Percentiles rank a stretch among this genome's conserved stretches.
phyloP scores from a whole-genome alignment of 1,140 invertebrate genomes.

The Drosophila parabipectinata region DNA sequence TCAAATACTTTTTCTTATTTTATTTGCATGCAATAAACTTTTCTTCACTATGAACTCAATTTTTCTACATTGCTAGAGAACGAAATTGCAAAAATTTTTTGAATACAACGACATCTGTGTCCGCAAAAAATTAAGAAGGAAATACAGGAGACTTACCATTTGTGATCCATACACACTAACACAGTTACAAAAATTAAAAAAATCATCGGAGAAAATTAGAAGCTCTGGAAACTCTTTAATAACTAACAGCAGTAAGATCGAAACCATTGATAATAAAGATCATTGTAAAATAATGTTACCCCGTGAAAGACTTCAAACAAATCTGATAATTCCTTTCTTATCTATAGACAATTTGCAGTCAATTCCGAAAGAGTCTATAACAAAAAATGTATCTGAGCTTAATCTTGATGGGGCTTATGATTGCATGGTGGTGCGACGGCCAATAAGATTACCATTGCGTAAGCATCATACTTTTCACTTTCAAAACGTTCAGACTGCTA shows the following conservation, averaged over 20 bases:
- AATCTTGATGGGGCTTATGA: constrained; percentile 54
- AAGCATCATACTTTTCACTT: constrained; percentile 89
- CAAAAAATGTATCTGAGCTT: not conserved
- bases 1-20: not conserved
- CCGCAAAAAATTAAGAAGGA: constrained; percentile 47
- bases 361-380: constrained; percentile 26
- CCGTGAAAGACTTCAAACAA: constrained; percentile 45
- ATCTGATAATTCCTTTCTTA: too few relatives aligned
- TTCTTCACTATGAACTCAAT: not conserved
- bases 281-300: constrained; percentile 76
- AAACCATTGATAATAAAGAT: constrained; percentile 26
- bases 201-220: constrained; percentile 49
- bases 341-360: not conserved
- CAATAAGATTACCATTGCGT: constrained; percentile 86
- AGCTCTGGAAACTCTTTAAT: constrained; percentile 19
- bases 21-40: not conserved
- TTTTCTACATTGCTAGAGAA: constrained; percentile 66
- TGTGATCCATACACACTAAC: constrained; percentile 76
- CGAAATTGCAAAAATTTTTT: constrained; percentile 17
- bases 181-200: constrained; percentile 17
- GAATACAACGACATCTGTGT: constrained; percentile 29
- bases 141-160: constrained; percentile 76
- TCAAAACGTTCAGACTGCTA: constrained; percentile 85
- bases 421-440: constrained; percentile 57
- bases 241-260: constrained; percentile 27